A percentile compares a stretch with the other conserved stretches of the same genome.
These are phyloP conservation scores for Austrofundulus limnaeus DNA, from an alignment of 2,113 vertebrate genomes.

Conservation along the genomic window DNA sequence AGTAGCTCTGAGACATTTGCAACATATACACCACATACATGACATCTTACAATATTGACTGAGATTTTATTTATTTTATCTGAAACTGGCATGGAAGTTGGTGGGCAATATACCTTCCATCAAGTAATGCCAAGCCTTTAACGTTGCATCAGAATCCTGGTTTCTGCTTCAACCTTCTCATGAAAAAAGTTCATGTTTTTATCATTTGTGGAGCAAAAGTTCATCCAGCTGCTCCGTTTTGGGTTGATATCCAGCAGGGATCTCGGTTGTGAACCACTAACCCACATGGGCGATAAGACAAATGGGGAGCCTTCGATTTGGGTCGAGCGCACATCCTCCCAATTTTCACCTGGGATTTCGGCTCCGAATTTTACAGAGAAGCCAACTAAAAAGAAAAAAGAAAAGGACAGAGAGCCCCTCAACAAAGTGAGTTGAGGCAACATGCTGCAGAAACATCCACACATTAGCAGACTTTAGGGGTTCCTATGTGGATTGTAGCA, in stretches of 20 bases:
- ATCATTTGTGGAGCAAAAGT: constrained; percentile 22
- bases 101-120: too few relatives aligned
- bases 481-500: constrained; percentile 64
- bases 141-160: too few relatives aligned
- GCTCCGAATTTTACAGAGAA: constrained; percentile 25
- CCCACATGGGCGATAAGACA: constrained; percentile 60
- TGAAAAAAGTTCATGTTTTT: background rate
- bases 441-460: constrained; percentile 52
- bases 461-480: constrained; percentile 65
- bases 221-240: constrained; percentile 30
- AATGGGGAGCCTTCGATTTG: constrained; percentile 52
- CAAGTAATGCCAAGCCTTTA: too few relatives aligned
- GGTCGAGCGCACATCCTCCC: constrained; percentile 35
- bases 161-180: too few relatives aligned
- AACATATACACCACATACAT: too few relatives aligned
- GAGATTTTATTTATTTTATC: too few relatives aligned
- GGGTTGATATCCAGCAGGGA: constrained; percentile 27
- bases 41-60: too few relatives aligned
- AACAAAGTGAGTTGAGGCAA: background rate
- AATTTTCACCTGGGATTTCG: constrained; percentile 29
- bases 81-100: too few relatives aligned
- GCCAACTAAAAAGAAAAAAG: constrained; percentile 8
- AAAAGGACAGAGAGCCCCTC: constrained; percentile 1
- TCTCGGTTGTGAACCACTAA: constrained; percentile 54
- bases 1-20: too few relatives aligned